Percentiles rank a stretch among this genome's conserved stretches.
These are phyloP conservation scores for Drosophila koepferae DNA, from an alignment of 2,888 invertebrate genomes.

Conservation along the genomic window DNA sequence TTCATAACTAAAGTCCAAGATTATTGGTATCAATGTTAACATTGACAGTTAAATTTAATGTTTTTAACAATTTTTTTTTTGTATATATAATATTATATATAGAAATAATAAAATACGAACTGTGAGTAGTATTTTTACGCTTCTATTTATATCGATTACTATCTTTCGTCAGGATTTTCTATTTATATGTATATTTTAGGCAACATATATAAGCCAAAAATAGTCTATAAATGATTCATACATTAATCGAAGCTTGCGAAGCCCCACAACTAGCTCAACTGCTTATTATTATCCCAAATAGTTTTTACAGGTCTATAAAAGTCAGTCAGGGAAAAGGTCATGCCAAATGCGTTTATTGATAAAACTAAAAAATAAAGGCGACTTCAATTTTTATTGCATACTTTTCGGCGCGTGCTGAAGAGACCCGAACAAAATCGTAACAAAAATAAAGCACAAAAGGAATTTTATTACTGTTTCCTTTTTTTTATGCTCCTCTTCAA, in stretches of 20 bases:
- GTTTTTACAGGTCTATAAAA: conserved; percentile 28
- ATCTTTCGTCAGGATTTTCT: not conserved
- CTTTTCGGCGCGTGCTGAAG: conserved; percentile 48
- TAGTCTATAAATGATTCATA: conserved; percentile 3
- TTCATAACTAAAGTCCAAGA: no score
- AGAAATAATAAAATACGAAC: not conserved
- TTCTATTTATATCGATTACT: not conserved
- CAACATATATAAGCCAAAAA: not conserved
- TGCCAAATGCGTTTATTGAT: conserved; percentile 58
- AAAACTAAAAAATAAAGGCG: conserved; percentile 42
- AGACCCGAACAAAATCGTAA: conserved; percentile 26
- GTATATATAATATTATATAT: not conserved
- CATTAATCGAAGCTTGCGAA: not conserved
- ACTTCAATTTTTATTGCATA: conserved; percentile 49
- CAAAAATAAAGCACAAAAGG: conserved; percentile 20
- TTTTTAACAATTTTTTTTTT: no score
- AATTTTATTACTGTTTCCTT: conserved; percentile 37
- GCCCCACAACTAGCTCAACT: not conserved
- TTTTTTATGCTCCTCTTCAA: conserved; percentile 31
- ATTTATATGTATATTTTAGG: not conserved
- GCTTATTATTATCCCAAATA: conserved; percentile 10
- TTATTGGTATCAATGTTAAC: no score
- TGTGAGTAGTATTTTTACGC: not conserved
- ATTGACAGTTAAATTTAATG: no score
- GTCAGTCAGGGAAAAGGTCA: conserved; percentile 1